Evolutionary conservation across 2,797 vertebrate species (phyloP).

Genomic region (Helarctos malayanus): DNA sequence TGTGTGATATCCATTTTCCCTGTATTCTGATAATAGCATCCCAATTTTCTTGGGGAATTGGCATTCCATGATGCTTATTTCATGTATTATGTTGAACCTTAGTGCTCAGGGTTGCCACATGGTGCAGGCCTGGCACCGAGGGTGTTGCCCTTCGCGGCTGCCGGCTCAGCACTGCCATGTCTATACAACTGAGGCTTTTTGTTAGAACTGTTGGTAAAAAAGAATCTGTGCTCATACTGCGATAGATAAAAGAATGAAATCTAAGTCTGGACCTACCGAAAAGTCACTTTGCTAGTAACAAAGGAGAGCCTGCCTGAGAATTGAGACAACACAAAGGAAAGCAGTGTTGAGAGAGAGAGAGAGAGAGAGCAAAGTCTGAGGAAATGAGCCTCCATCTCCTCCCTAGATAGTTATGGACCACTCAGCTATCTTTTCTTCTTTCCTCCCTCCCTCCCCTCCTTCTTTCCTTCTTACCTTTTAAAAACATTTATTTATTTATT

Average conservation of each 20-base stretch:
- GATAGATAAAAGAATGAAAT: background rate
- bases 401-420: background rate
- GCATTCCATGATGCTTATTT: background rate
- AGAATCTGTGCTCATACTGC: background rate
- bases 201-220: background rate
- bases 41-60: background rate
- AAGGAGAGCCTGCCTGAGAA: background rate
- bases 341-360: background rate
- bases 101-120: accelerated
- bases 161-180: background rate
- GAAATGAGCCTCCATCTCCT: background rate
- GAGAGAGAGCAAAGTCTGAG: background rate
- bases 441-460: background rate
- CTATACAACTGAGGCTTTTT: background rate
- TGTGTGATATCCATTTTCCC: background rate
- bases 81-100: background rate
- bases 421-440: constrained; percentile 35
- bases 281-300: background rate
- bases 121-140: background rate
- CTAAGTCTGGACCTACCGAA: background rate
- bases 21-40: background rate
- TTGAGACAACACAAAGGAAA: background rate
- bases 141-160: background rate
- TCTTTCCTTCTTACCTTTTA: background rate
- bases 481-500: background rate